Base-by-base conservation (phyloP, 2,888 invertebrate genomes). In the Cenopis cana region DNA sequence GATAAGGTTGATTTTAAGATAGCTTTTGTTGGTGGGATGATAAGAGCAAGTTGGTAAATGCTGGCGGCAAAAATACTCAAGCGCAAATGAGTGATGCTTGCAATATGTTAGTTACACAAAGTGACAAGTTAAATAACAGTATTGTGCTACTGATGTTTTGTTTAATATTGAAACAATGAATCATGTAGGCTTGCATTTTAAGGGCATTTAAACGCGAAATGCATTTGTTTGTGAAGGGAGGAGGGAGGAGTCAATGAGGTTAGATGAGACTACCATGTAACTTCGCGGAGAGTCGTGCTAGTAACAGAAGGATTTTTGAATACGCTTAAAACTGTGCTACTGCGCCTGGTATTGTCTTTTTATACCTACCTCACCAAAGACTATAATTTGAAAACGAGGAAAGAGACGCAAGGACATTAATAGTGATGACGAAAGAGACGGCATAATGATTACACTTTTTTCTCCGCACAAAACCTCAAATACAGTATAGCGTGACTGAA, bases 71-170 rank as follows among this genome's bases (percentile, higher is more conserved):
- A 71, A 74, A 76, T 78, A 76, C 78, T 78, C 75, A 79, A 77
- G 76, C 77, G 75, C 75, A 76, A 78, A 81, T 87, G 85, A 89
- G 81, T 85, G 88, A 87, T 89, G 84, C 74, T 74, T 74, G 81
- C 76, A 81, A 86, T 88, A 89, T 81, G 77, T 89, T 82, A 82
- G 76, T 80, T 80, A 80, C 76, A 81, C 82, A 85, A 86, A 85
- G 81, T 85, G 88, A 87, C 87, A 86, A 81, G 81, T 76, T 81
- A 83, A 85, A 82, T 82, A 82, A 83, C 68, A 68, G 82, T 76
- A 82, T 80, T 82, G 80, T 79, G 86, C 88, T 88, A 88, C 89
- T 77, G 89, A 83, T 80, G 69, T 55, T 41, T 61, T 61, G 65
- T 67, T 67, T 55, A 66, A 46, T 55, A 71, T 67, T 67, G 71